Evolutionary conservation across 1,140 invertebrate genomes (phyloP).

Genomic region (Mya arenaria): DNA sequence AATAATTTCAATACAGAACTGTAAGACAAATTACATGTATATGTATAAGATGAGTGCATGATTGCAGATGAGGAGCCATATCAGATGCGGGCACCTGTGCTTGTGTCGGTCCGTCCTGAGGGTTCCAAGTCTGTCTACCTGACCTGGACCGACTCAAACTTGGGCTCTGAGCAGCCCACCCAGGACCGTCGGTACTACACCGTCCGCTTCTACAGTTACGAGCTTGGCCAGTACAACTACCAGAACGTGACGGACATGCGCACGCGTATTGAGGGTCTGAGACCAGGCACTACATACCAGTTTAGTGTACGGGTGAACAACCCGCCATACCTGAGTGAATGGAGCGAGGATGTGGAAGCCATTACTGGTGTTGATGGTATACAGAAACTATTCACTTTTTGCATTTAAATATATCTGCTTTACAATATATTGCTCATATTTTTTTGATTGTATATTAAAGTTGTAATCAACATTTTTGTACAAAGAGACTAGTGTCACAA

Average conservation of each 20-base stretch:
- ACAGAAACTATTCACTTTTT: too few species aligned
- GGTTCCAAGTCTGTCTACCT: conserved; percentile 4
- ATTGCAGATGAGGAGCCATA: conserved; percentile 50
- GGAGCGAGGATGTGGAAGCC: conserved; percentile 26
- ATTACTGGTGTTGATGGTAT: too few species aligned
- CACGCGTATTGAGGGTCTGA: background rate
- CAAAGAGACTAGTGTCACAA: too few species aligned
- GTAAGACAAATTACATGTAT: too few species aligned
- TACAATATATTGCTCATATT: too few species aligned
- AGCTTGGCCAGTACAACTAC: conserved; percentile 36
- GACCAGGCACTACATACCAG: conserved; percentile 19
- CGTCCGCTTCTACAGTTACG: conserved; percentile 25
- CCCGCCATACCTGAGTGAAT: conserved; percentile 49
- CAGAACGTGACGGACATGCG: conserved; percentile 23
- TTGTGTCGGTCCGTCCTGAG: background rate
- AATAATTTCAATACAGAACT: too few species aligned
- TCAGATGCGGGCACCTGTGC: conserved; percentile 28
- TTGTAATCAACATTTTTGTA: too few species aligned
- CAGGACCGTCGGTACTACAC: conserved; percentile 39
- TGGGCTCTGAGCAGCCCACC: conserved; percentile 27
- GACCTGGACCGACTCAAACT: conserved; percentile 25
- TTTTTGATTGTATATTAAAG: too few species aligned
- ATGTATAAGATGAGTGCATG: too few species aligned
- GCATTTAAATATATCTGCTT: too few species aligned
- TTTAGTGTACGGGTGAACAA: conserved; percentile 50